phyloP scores from a whole-genome alignment of 2,888 invertebrate genomes.

The Chrysolina oricalcia region DNA sequence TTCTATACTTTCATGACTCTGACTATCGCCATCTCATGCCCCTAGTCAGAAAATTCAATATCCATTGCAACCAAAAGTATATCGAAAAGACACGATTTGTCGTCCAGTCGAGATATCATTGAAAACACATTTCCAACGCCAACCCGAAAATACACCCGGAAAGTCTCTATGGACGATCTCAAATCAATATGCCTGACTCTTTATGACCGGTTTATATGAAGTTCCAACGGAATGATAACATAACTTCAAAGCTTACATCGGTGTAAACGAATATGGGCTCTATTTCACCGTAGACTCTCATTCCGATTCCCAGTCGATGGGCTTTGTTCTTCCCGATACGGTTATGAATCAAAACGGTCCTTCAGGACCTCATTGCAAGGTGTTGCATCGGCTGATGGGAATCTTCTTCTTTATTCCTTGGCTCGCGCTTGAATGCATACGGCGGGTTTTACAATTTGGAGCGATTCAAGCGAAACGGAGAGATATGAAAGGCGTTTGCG shows the following conservation, averaged over 20 bases:
- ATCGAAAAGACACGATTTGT: no score
- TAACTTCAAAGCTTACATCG: conserved; percentile 8
- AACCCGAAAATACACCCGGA: background rate
- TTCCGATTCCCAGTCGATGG: background rate
- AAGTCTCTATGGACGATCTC: background rate
- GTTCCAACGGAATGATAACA: conserved; percentile 7
- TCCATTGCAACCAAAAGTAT: no score
- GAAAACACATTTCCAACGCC: background rate
- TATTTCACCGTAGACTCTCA: background rate
- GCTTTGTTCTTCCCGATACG: conserved; percentile 14
- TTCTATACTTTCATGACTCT: no score
- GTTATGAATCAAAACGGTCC: background rate
- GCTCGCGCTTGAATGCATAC: background rate
- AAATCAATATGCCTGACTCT: conserved; percentile 15
- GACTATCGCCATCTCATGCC: no score
- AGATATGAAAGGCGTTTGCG: background rate
- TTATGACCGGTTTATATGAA: conserved; percentile 4
- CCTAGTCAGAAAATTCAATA: no score
- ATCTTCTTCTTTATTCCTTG: conserved; percentile 17
- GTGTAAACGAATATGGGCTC: conserved; percentile 17
- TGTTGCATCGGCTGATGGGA: conserved; percentile 10
- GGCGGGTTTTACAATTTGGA: background rate
- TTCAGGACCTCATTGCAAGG: conserved; percentile 4
- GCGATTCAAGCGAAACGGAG: conserved; percentile 5
- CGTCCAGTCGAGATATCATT: background rate